Evolutionary conservation across 2,113 vertebrate genomes (phyloP).

Genomic region (Psophia crepitans): DNA sequence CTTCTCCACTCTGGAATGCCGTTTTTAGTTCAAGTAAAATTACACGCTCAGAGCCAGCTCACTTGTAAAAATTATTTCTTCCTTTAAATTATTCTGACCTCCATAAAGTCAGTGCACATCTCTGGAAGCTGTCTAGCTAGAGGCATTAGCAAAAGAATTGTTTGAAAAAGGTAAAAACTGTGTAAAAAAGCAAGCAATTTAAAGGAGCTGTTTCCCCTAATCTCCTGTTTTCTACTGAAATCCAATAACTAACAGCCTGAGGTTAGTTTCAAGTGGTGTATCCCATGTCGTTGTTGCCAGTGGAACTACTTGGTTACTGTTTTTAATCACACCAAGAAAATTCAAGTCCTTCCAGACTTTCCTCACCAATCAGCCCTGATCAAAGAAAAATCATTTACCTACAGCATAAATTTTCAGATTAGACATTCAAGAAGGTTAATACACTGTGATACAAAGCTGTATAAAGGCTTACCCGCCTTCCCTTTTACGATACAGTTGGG

Average conservation of each 20-base stretch:
- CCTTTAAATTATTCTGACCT: constrained; percentile 31
- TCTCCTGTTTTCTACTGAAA: not conserved
- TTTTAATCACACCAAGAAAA: not conserved
- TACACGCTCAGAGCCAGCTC: not conserved
- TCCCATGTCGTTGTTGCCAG: not conserved
- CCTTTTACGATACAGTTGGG: not conserved
- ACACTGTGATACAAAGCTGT: not conserved
- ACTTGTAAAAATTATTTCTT: constrained; percentile 17
- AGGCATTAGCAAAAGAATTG: not conserved
- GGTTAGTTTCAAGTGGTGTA: not conserved
- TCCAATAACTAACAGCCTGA: not conserved
- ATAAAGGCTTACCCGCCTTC: not conserved
- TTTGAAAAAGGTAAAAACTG: not conserved
- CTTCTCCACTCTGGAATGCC: not conserved
- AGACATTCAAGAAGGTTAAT: not conserved
- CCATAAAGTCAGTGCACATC: not conserved
- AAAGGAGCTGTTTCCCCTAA: not conserved
- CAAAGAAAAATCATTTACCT: not conserved
- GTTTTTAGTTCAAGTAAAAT: not conserved
- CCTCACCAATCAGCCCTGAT: not conserved
- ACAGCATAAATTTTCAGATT: not conserved
- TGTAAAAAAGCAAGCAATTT: not conserved
- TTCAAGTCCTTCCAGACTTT: not conserved
- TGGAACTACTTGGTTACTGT: not conserved
- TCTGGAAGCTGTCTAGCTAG: not conserved